phyloP scores from a whole-genome alignment of 2,888 invertebrate genomes.

The Mesorhabditis belari region DNA sequence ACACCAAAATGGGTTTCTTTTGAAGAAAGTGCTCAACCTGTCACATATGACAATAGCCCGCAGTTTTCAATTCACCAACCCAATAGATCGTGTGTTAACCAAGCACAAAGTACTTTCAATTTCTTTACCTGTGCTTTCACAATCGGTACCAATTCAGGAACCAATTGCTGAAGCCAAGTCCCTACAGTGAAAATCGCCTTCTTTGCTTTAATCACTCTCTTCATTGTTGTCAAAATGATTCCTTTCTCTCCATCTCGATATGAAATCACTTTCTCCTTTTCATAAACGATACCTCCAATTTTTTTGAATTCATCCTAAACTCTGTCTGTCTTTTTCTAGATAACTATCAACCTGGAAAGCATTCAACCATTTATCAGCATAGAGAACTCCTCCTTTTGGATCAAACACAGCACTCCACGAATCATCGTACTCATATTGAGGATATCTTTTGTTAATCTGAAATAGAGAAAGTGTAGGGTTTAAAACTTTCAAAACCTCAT shows the following conservation, averaged over 20 bases:
- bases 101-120: too few species aligned
- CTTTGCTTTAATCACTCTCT: constrained; percentile 7
- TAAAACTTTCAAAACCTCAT: constrained; percentile 9
- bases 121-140: constrained; percentile 30
- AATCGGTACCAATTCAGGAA: constrained; percentile 19
- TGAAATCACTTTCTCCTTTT: constrained; percentile 11
- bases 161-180: constrained; percentile 38
- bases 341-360: constrained; percentile 27
- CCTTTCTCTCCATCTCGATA: constrained; percentile 3
- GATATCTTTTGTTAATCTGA: constrained; percentile 17
- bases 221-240: constrained; percentile 1
- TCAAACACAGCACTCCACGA: constrained; percentile 26
- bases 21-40: too few species aligned
- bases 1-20: too few species aligned
- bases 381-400: constrained; percentile 33
- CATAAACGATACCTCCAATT: constrained; percentile 16
- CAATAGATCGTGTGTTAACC: too few species aligned
- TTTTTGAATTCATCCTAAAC: constrained; percentile 23
- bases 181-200: constrained; percentile 43
- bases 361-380: constrained; percentile 32
- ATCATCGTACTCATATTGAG: constrained; percentile 23
- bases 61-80: too few species aligned
- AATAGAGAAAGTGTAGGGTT: background rate
- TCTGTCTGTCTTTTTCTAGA: too few species aligned
- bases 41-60: too few species aligned